phyloP scores from a whole-genome alignment of 2,888 invertebrate species.

The Nemapogon koenigi region DNA sequence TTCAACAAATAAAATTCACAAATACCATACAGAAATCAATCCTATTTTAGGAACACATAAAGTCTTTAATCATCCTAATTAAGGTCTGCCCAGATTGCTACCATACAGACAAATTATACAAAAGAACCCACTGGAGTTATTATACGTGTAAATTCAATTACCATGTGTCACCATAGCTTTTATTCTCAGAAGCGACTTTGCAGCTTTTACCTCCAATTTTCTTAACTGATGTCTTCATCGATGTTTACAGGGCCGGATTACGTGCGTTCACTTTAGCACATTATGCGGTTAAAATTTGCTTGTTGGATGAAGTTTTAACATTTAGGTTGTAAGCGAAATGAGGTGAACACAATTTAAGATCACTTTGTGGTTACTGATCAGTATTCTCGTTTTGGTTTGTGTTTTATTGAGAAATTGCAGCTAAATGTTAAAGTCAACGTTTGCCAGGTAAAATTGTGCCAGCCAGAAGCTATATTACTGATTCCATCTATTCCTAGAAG shows the following conservation, averaged over 20 bases:
- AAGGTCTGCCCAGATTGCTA: too few species aligned
- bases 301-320: not conserved
- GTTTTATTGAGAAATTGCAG: not conserved
- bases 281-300: not conserved
- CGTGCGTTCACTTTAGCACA: slow-evolving; percentile 1
- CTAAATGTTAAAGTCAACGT: not conserved
- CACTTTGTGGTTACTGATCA: not conserved
- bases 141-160: slow-evolving; percentile 12
- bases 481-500: too few species aligned
- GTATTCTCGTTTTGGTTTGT: not conserved
- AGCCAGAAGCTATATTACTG: too few species aligned
- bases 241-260: slow-evolving; percentile 30
- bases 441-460: too few species aligned
- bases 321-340: not conserved
- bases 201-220: slow-evolving; percentile 32
- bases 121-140: too few species aligned
- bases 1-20: too few species aligned
- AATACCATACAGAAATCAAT: too few species aligned
- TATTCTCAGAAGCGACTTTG: slow-evolving; percentile 14
- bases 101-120: too few species aligned
- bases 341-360: not conserved
- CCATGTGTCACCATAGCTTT: slow-evolving; percentile 8
- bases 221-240: slow-evolving; percentile 48
- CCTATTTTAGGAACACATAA: too few species aligned
- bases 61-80: too few species aligned